Evolutionary conservation across 2,113 vertebrate genomes (phyloP), one percentile per base, ranked within the genome.

Genomic region (Melanerpes formicivorus): DNA sequence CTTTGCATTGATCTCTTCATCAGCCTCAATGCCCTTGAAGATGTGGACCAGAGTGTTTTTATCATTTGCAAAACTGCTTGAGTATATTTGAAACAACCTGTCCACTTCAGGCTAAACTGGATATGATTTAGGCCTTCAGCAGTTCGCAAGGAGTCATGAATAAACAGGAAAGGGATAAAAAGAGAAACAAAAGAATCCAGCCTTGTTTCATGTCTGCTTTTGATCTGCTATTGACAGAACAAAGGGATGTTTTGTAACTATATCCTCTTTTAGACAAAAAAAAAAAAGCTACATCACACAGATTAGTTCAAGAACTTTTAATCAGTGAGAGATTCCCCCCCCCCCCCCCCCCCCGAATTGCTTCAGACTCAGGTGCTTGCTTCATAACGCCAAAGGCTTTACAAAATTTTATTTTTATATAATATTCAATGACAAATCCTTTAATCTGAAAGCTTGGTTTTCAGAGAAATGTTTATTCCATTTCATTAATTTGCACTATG

Each of bases 391-490:
- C 52, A 58, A 75, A 72, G 58, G 52, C 83, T 94, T 94, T 88
- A 50, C 14, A 58, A 46, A 80, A 70, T 92, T 95, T 91, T 91
- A 67, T 90, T 93, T 95, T 88, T 69, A 56, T 58, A 93, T 84
- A 86, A 52, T 94, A 80, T 95, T 94, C 83, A 42, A 9, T 95
- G 83, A 59, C 56, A 96, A 96, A 96, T 95, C 81, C 93, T 95
- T 95, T 97, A 94, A 93, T 96, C 89, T 93, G 75, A 95, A 97
- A 96, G 69, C 80, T 87, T 91, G 29, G 74, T 91, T 96, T 93
- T 95, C 80, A 60, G 72, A 60, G 48, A 30, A 54, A 63, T 82
- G 54, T 92, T 96, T 95, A 59, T 95, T 75, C 79, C 34, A 70
- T 90, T 95, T 94, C 83, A 90, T 89, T 97, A 95, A 95, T 95